Evolutionary conservation across 1,140 invertebrate species (phyloP), one percentile per base, ranked within the genome.

Genomic region (Akabosia matsudoensis): DNA sequence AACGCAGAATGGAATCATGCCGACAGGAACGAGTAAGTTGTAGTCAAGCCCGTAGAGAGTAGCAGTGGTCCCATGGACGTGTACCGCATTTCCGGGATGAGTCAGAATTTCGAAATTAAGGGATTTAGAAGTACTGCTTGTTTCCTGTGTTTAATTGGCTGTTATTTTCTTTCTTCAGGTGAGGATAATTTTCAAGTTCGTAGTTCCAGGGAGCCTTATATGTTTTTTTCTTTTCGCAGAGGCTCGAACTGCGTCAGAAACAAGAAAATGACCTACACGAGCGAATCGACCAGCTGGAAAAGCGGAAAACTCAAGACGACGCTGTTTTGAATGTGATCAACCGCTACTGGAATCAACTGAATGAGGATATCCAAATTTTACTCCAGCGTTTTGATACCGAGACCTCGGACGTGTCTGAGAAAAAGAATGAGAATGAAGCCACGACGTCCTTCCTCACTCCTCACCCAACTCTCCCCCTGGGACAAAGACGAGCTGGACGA

Each of bases 271-370:
- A 98, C 83, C 85, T 98, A 24, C 87, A 94, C 56, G 92, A 95
- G 78, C 88, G 97, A 79, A 98, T 99, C 81, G 96, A 98, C 85
- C 96, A 98, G 85, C 86, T 99, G 79, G 96, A 99, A 84, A 97
- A 97, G 85, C 87, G 97, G 72, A 97, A 98, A 85, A 95, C 95
- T 52, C 96, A 97, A 85, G 97, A 98, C 86, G 97, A 99, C 89
- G 95, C 96, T 79, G 96, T 98, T 16, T 86, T 98, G 13, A 97
- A 97, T 88, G 96, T 98, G 76, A 95, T 99, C 10, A 99, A 99
- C 87, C 88, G 97, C 77, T 98, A 98, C 85, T 99, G 97, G 97
- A 99, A 96, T 87, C 92, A 96, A 84, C 87, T 97, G 16, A 97
- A 99, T 88, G 97, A 99, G 88, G 97, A 99, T 86, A 95, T 98